These are phyloP conservation scores for Teleiodes luculella DNA, from an alignment of 2,888 invertebrate species.

Conservation along the genomic window DNA sequence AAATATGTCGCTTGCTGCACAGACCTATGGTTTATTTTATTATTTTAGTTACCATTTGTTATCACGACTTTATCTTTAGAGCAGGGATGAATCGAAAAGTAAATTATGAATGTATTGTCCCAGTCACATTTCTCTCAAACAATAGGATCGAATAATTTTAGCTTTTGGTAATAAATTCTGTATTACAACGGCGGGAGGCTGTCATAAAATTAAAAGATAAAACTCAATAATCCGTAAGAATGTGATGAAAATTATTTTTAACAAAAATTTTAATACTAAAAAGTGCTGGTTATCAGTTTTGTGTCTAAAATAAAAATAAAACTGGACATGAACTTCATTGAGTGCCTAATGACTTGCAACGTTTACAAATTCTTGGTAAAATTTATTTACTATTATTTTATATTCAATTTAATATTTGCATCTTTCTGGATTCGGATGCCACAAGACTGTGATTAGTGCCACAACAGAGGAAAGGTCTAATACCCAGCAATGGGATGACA, in stretches of 20 bases:
- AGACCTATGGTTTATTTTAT: constrained; percentile 65
- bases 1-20: constrained; percentile 74
- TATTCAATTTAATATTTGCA: too few species aligned
- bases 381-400: too few species aligned
- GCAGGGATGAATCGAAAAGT: constrained; percentile 71
- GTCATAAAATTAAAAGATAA: constrained; percentile 9
- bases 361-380: too few species aligned
- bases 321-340: too few species aligned
- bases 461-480: too few species aligned
- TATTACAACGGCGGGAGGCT: constrained; percentile 45
- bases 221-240: neutral
- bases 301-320: too few species aligned
- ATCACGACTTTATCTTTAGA: constrained; percentile 77
- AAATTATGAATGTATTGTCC: constrained; percentile 76
- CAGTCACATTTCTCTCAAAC: constrained; percentile 64
- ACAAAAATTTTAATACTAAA: too few species aligned
- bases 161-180: constrained; percentile 65
- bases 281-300: too few species aligned
- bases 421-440: too few species aligned
- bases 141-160: constrained; percentile 71
- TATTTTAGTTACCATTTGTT: constrained; percentile 78
- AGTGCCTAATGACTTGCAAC: too few species aligned
- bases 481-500: too few species aligned
- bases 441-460: too few species aligned
- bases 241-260: neutral